phyloP scores from a whole-genome alignment of 2,797 vertebrate genomes.

The Sebastes ruberrimus region DNA sequence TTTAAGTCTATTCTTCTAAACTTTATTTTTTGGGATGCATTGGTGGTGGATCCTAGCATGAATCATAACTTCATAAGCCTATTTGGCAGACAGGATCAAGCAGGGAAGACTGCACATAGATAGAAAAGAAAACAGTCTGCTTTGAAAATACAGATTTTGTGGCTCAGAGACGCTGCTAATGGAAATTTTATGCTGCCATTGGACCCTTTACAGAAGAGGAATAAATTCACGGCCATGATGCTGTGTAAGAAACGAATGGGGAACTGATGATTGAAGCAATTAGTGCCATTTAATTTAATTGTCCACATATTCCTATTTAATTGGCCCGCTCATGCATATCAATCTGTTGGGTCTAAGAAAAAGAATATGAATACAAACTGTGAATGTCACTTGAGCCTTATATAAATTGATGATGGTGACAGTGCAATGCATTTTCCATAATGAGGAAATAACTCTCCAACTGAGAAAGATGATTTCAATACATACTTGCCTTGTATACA shows the following conservation, averaged over 20 bases:
- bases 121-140: conserved; percentile 34
- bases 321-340: conserved; percentile 51
- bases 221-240: conserved; percentile 42
- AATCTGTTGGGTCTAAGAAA: conserved; percentile 38
- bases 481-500: neutral
- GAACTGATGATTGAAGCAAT: conserved; percentile 63
- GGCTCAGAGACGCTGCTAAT: conserved; percentile 53
- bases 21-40: neutral
- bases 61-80: neutral
- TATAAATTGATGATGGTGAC: conserved; percentile 28
- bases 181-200: conserved; percentile 54
- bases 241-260: conserved; percentile 36
- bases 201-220: conserved; percentile 48
- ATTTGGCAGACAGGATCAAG: conserved; percentile 13
- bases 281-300: conserved; percentile 72
- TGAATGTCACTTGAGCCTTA: conserved; percentile 39
- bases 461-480: neutral
- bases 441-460: conserved; percentile 4
- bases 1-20: neutral
- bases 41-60: neutral
- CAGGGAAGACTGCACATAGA: neutral
- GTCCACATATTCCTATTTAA: conserved; percentile 65
- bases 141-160: conserved; percentile 50
- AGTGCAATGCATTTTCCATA: conserved; percentile 21
- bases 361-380: conserved; percentile 44